Evolutionary conservation across 2,797 vertebrate species (phyloP).

Genomic region (Sebastes cheni): DNA sequence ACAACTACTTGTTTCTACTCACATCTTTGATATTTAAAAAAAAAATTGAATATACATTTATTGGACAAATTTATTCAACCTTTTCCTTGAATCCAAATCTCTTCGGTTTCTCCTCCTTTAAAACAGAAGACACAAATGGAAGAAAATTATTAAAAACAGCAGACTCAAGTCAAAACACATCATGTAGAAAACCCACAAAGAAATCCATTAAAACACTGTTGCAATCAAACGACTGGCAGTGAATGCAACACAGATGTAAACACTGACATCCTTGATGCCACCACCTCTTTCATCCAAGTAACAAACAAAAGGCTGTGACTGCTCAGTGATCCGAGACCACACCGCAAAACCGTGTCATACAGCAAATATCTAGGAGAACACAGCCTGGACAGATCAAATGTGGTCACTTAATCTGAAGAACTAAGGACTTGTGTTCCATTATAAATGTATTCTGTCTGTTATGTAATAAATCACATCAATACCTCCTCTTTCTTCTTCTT

Average conservation of each 20-base stretch:
- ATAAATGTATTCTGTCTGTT: not conserved
- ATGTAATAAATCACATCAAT: not conserved
- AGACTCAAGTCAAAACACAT: not conserved
- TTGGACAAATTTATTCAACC: constrained; percentile 46
- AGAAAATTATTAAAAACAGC: not conserved
- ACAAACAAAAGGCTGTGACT: constrained; percentile 2
- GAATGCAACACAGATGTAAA: constrained; percentile 28
- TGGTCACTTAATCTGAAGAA: not conserved
- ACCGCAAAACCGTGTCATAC: not conserved
- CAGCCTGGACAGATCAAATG: constrained; percentile 12
- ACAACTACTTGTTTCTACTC: not conserved
- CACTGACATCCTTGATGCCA: not conserved
- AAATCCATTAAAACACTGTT: not conserved
- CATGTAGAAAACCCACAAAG: not conserved
- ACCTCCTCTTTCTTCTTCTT: constrained; percentile 69
- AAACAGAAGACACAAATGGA: constrained; percentile 7
- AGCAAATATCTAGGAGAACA: constrained; percentile 11
- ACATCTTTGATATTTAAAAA: not conserved
- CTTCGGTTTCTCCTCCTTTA: constrained; percentile 78
- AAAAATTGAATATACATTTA: not conserved
- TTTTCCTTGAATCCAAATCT: constrained; percentile 77
- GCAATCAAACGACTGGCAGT: not conserved
- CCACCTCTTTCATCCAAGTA: not conserved
- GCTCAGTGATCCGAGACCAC: constrained; percentile 1
- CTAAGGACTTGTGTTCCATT: not conserved